Evolutionary conservation across 2,797 vertebrate species (phyloP).

Genomic region (Chiloscyllium punctatum): DNA sequence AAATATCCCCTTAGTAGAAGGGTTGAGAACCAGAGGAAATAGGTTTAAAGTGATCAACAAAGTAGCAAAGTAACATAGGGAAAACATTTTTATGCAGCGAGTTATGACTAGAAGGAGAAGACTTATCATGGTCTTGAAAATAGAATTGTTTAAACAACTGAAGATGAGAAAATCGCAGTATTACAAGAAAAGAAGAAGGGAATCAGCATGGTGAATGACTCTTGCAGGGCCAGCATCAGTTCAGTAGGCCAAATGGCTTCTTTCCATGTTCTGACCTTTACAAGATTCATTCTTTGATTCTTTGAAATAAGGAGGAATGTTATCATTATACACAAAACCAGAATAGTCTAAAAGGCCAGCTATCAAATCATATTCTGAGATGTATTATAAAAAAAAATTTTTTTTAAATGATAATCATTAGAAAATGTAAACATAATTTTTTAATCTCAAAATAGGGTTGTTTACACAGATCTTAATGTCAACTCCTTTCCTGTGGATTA

Average conservation of each 20-base stretch:
- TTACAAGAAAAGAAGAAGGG: not conserved
- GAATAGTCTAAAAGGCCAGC: not conserved
- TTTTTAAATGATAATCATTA: not conserved
- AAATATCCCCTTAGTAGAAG: not conserved
- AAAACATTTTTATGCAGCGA: not conserved
- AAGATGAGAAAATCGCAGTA: not conserved
- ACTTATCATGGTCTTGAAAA: not conserved
- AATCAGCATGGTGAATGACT: not conserved
- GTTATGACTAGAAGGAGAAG: not conserved
- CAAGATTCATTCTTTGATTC: not conserved
- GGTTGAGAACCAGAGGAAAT: not conserved
- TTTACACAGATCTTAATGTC: constrained; percentile 6
- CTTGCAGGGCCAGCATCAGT: not conserved
- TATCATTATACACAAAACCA: not conserved
- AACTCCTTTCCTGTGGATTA: not conserved
- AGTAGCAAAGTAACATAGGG: not conserved
- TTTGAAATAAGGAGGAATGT: not conserved
- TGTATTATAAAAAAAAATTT: not conserved
- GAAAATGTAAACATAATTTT: constrained; percentile 8
- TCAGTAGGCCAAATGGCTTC: not conserved
- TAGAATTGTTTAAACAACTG: not conserved
- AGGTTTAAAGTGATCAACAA: not conserved
- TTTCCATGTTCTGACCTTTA: not conserved
- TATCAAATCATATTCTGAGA: not conserved
- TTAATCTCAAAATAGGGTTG: constrained; percentile 5